Evolutionary conservation across 2,888 invertebrate genomes (phyloP), one percentile per base, ranked within the genome.

Genomic region (Andrena hattorfiana): DNA sequence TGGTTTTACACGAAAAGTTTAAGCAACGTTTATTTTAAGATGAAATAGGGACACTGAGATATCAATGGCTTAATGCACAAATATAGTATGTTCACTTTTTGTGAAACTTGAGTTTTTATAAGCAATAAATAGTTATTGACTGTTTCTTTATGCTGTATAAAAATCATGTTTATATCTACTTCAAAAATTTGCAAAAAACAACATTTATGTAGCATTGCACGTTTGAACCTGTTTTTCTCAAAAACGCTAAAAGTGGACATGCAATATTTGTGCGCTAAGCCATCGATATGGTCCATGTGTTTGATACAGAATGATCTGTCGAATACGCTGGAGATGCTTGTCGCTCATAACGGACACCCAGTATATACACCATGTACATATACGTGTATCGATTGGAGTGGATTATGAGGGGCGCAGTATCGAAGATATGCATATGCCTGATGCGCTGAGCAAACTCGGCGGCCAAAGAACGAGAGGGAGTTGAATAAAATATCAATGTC

Each of bases 401-500:
- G 76, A 70, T 76, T 64, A 76, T 59, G 49, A 48, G n/a, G 56
- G 68, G 35, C 60, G 42, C 42, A 70, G 42, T 60, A 70, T 70
- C 59, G 69, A n/a, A 13, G 63, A 63, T 63, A 63, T 42, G 30
- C 16, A 48, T 49, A 51, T 28, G 63, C n/a, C 56, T 35, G 63
- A 59, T 49, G 63, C 62, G 26, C 75, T 26, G 67, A 23, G 28
- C 63, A 35, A 76, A 59, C 56, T 59, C 59, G 68, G 49, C 5
- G 63, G 51, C 75, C 62, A 70, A 74, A 66, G 48, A 75, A 49
- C 54, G 63, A 56, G 64, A 67, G 56, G 64, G 35, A 49, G 62
- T 16, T 76, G 78, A 76, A 79, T 79, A 79, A 79, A 76, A 79
- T 76, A 79, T 69, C 69, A 75, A 75, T 78, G 78, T 76, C 78